A percentile compares a stretch with the other conserved stretches of the same genome.
These are phyloP conservation scores for Spicauda simplicius DNA, from an alignment of 2,888 invertebrate species.

Conservation along the genomic window DNA sequence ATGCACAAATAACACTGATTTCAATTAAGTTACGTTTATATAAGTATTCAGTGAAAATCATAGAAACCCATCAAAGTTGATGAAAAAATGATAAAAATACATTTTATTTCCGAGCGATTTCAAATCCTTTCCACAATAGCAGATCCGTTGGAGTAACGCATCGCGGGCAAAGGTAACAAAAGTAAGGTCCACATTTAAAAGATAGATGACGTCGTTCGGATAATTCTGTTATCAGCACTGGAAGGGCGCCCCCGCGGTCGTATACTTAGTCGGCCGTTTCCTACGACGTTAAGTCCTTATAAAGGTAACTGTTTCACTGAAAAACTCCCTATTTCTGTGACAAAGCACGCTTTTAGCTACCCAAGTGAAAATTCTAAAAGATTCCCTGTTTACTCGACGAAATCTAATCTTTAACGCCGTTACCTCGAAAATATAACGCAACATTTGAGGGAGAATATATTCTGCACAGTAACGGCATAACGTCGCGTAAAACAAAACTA, in stretches of 20 bases:
- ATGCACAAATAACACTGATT: too few relatives aligned
- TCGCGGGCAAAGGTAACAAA: slow-evolving; percentile 65
- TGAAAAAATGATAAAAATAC: slow-evolving; percentile 9
- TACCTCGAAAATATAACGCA: slow-evolving; percentile 35
- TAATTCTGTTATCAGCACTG: slow-evolving; percentile 87
- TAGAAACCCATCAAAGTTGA: neutral
- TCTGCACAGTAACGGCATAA: slow-evolving; percentile 36
- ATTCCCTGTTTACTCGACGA: slow-evolving; percentile 62
- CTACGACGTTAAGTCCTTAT: slow-evolving; percentile 79
- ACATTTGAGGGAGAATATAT: slow-evolving; percentile 35
- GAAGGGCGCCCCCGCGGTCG: slow-evolving; percentile 78
- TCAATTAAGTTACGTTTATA: too few relatives aligned
- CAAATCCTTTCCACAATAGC: slow-evolving; percentile 28
- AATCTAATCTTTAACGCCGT: slow-evolving; percentile 37
- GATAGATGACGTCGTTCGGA: slow-evolving; percentile 87
- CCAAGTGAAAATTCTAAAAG: slow-evolving; percentile 71
- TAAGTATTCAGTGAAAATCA: neutral
- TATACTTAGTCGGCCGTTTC: slow-evolving; percentile 80
- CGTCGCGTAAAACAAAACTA: slow-evolving; percentile 54
- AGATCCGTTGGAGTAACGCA: slow-evolving; percentile 41
- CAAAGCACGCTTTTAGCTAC: slow-evolving; percentile 72
- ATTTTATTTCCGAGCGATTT: slow-evolving; percentile 14
- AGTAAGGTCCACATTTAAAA: slow-evolving; percentile 86
- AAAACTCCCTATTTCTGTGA: slow-evolving; percentile 77
- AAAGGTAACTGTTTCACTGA: slow-evolving; percentile 79